Base-by-base conservation (phyloP, 2,888 invertebrate species). In the Xanthia icteritia region DNA sequence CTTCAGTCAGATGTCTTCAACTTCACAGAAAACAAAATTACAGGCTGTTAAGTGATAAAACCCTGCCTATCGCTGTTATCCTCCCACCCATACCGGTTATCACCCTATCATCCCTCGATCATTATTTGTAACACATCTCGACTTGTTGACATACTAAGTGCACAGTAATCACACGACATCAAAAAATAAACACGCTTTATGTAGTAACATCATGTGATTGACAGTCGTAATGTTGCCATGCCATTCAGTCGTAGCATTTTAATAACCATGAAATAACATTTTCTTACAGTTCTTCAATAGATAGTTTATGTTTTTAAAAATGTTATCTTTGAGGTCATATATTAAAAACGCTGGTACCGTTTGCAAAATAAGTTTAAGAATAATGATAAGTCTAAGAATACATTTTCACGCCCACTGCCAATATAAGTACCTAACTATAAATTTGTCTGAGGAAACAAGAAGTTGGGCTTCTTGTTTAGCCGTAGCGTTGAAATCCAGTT, bases 181-280 rank as follows among this genome's bases (percentile, higher is more conserved):
- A 36, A n/a, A 36, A 2, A 48, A 27, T 23, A 27, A 51, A 42
- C 23, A 78, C 11, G 0, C 1, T 17, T 1, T 64, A 23, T 0
- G 0, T 45, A 45, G 45, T 15, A 45, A 45, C 45, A 45, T 45
- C 45, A 45, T 45, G 45, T 45, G 45, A 45, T 45, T 31, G 5
- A 27, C 51, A 60, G 51, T 6, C 5, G 20, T 36, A 56, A 65
- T 80, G 51, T 51, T 65, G 36, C n/a, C 64, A 72, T 65, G 78
- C 39, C 5, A 72, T 58, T 27, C 17, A 42, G 42, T 13, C 6
- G 54, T 78, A 8, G 36, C 68, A 79, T 79, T 67, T 80, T 42
- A 68, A 68, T 51, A 48, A n/a, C 6, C 13, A 42, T 9, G 51
- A 56, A 17, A 27, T 51, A 51, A 27, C 17, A 66, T 73, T 72